These are phyloP conservation scores for Ivindomyrus marchei DNA, from an alignment of 2,113 vertebrate species.

Conservation along the genomic window DNA sequence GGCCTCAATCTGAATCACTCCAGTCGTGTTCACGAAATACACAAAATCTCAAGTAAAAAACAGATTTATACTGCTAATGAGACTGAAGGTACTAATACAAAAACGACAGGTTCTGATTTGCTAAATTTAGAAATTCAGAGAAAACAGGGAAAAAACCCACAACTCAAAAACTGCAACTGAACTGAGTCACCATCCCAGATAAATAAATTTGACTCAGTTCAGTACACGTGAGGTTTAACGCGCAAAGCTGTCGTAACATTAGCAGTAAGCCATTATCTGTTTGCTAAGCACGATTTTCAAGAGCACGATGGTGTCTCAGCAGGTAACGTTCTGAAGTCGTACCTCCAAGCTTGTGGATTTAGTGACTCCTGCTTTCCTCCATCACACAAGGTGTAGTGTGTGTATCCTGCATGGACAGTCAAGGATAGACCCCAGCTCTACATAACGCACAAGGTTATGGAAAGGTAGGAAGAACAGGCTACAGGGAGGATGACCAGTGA, in stretches of 20 bases:
- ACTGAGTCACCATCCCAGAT: not conserved
- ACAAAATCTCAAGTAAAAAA: not conserved
- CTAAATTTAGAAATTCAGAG: conserved; percentile 4
- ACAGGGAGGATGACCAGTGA: not conserved
- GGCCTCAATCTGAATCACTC: not conserved
- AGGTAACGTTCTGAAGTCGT: not conserved
- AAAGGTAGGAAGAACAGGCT: not conserved
- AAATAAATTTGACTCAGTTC: not conserved
- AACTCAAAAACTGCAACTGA: not conserved
- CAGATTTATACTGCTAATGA: not conserved
- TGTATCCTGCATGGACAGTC: not conserved
- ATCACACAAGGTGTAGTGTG: not conserved
- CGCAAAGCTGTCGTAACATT: not conserved
- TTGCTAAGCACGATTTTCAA: not conserved
- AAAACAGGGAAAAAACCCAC: not conserved
- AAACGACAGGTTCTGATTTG: not conserved
- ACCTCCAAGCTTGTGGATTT: not conserved
- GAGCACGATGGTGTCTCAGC: not conserved
- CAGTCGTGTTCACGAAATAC: not conserved
- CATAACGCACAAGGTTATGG: not conserved
- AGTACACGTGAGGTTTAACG: not conserved
- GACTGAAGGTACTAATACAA: not conserved
- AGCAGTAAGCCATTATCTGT: not conserved
- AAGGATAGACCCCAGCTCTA: not conserved
- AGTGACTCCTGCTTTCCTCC: not conserved